phyloP scores from a whole-genome alignment of 2,888 invertebrate genomes.

The Dichetophora obliterata region DNA sequence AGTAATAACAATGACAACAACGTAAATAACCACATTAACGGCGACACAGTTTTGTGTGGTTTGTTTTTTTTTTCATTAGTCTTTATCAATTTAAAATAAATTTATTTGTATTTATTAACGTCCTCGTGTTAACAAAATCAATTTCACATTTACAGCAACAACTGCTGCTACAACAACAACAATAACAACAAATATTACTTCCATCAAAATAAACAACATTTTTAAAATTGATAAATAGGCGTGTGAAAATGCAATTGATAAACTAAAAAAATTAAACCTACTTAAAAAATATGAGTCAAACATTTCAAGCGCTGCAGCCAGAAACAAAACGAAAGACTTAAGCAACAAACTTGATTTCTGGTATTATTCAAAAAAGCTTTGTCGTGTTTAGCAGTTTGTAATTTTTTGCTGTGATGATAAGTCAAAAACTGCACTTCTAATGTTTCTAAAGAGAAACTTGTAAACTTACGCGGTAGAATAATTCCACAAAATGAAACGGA shows the following conservation, averaged over 20 bases:
- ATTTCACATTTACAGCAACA: constrained; percentile 3
- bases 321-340: constrained; percentile 24
- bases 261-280: no score
- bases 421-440: neutral
- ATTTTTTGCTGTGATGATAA: neutral
- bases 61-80: neutral
- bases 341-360: constrained; percentile 17
- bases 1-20: constrained; percentile 3
- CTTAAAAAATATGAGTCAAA: no score
- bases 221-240: neutral
- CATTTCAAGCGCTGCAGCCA: neutral
- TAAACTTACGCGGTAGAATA: no score
- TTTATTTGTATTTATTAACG: neutral
- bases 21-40: neutral
- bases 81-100: neutral
- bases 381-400: neutral
- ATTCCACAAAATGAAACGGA: no score
- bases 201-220: neutral
- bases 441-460: no score
- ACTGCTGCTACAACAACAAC: neutral
- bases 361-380: neutral
- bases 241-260: no score
- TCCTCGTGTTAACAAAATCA: neutral
- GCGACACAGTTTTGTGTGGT: neutral
- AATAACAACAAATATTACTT: neutral